A percentile compares a stretch with the other conserved stretches of the same genome.
These are phyloP conservation scores for Macquaria australasica DNA, from an alignment of 2,113 vertebrate species.

Conservation along the genomic window DNA sequence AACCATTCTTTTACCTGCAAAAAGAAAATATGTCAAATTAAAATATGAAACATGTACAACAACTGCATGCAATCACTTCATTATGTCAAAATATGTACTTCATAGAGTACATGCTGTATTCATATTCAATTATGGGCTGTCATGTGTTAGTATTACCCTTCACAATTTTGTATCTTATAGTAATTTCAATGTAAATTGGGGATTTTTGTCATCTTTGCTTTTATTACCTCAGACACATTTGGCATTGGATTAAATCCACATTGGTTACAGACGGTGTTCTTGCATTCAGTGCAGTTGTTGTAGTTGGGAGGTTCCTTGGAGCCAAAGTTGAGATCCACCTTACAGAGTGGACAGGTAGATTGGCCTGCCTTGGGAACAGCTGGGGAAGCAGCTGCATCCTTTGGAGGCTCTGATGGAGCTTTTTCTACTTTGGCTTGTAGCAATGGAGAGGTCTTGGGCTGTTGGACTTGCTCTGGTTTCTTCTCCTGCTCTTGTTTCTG, in stretches of 20 bases:
- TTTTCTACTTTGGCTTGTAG: constrained; percentile 78
- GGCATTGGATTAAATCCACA: constrained; percentile 95
- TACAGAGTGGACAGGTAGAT: constrained; percentile 90
- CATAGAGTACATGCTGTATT: neutral
- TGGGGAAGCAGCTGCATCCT: constrained; percentile 37
- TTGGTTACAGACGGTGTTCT: constrained; percentile 91
- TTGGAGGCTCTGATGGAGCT: constrained; percentile 46
- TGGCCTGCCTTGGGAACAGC: constrained; percentile 49
- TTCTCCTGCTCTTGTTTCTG: constrained; percentile 63
- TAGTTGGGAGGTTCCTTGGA: constrained; percentile 90
- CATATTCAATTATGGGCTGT: neutral
- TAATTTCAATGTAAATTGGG: constrained; percentile 2
- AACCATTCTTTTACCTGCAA: constrained; percentile 92
- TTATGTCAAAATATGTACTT: neutral
- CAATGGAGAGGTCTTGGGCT: constrained; percentile 49
- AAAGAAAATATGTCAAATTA: constrained; percentile 21
- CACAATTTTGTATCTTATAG: neutral
- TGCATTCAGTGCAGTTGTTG: constrained; percentile 94
- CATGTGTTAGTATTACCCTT: neutral
- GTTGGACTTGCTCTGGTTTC: constrained; percentile 64
- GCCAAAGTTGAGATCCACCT: constrained; percentile 88
- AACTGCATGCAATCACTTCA: neutral
- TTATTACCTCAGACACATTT: constrained; percentile 87
- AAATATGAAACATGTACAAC: constrained; percentile 15
- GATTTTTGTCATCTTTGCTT: neutral